phyloP scores from a whole-genome alignment of 92 coral and sea anemone species.

The Actinostola sp. region DNA sequence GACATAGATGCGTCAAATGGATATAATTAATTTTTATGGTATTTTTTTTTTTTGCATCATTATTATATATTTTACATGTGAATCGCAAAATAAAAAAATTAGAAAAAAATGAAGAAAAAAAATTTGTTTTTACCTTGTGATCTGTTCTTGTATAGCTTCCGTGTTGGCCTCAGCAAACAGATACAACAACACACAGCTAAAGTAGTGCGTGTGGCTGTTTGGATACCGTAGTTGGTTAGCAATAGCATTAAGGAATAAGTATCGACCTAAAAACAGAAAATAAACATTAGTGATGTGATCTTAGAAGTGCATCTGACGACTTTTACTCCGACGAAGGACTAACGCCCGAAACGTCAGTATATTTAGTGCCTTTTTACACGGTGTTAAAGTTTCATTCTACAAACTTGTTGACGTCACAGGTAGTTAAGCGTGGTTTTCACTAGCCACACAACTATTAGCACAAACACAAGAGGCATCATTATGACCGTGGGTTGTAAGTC shows the following conservation, averaged over 20 bases:
- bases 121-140: slow-evolving; percentile 72
- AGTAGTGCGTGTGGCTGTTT: slow-evolving; percentile 99
- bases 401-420: no score
- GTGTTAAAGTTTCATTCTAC: no score
- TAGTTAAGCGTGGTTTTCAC: no score
- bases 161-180: slow-evolving; percentile 99
- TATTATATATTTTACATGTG: no score
- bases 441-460: no score
- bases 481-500: no score
- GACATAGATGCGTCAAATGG: neutral
- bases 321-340: no score
- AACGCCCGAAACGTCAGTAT: no score
- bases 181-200: slow-evolving; percentile 98
- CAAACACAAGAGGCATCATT: no score
- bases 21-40: neutral
- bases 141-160: slow-evolving; percentile 97
- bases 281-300: neutral
- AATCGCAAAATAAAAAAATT: neutral
- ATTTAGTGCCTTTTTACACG: no score
- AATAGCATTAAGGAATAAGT: slow-evolving; percentile 94
- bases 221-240: slow-evolving; percentile 98
- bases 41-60: no score
- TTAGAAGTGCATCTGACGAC: no score
- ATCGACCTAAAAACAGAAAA: slow-evolving; percentile 71
- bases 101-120: neutral